Base-by-base conservation (phyloP, 2,888 invertebrate species). In the Alviniconcha strummeri region DNA sequence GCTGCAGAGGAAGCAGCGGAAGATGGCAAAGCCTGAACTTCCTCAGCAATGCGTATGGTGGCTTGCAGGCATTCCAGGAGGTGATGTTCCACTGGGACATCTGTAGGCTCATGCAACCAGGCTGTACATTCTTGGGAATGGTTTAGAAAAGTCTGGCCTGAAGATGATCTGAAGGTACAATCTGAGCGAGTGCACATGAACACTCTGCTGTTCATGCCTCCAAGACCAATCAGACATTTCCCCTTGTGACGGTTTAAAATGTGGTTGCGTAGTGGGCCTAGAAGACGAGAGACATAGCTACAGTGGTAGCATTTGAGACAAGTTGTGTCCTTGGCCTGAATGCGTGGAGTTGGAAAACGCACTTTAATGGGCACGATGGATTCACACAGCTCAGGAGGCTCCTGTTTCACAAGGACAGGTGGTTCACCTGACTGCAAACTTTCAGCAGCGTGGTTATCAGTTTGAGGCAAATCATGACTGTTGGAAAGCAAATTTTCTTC, bases 291-390 rank as follows among this genome's bases (percentile, higher is more conserved):
- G 69, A 72, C 82, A 75, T 85, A 87, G 81, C 87, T 87, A 83
- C 91, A 91, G 83, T 91, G 90, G 72, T 88, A 90, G 86, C 91
- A 91, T 84, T 89, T 89, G 85, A 85, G 89, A 7, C 88, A 85
- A 74, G 88, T 88, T 7, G 86, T 86, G 69, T 89, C 84, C 71
- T 83, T 82, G 64, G 75, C 52, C 54, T 36, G 77, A 77, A 72
- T 81, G 77, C 56, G 60, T 17, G 36, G 64, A 19, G 55, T 75
- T 36, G 77, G 82, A 17, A 64, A 15, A 19, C 52, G n/a, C 0
- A 71, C 79, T 52, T 84, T 85, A 8, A 77, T 82, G 5, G 84
- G 55, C 0, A 82, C 77, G 54, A 83, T 64, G 36, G 84, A 71
- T 15, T 84, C 84, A n/a, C 76, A 83, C 79, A 76, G 13, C 55